Evolutionary conservation across 2,888 invertebrate species (phyloP).

Genomic region (Pollenia griseotomentosa): DNA sequence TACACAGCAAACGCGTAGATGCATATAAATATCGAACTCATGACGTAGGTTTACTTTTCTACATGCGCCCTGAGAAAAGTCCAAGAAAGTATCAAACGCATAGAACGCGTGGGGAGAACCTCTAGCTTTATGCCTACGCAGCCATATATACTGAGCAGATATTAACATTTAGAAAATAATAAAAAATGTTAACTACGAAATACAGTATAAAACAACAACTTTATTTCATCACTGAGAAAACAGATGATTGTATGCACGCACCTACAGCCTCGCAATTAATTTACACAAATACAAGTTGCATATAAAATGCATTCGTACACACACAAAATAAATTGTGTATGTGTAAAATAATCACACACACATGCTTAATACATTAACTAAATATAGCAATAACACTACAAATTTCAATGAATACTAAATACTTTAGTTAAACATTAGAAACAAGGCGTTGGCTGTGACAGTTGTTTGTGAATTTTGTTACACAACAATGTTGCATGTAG

Average conservation of each 20-base stretch:
- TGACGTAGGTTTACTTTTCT: too few species aligned
- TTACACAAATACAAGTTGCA: conserved; percentile 2
- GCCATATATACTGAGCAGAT: background rate
- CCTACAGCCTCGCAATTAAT: background rate
- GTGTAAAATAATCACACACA: background rate
- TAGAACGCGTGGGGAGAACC: too few species aligned
- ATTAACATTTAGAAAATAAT: background rate
- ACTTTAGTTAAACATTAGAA: conserved; percentile 34
- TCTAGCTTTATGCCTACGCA: too few species aligned
- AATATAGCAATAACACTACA: conserved; percentile 5
- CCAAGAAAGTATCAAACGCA: too few species aligned
- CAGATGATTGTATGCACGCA: too few species aligned
- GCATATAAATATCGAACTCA: too few species aligned
- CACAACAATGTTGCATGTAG: conserved; percentile 5
- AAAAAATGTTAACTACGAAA: background rate
- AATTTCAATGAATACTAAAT: conserved; percentile 52
- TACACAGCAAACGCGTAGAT: too few species aligned
- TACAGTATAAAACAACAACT: conserved; percentile 15
- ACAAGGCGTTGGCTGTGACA: conserved; percentile 46
- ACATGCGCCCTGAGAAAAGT: too few species aligned
- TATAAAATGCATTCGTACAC: background rate
- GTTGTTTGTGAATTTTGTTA: conserved; percentile 2
- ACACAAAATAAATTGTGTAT: background rate
- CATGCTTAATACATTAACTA: background rate
- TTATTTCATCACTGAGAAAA: conserved; percentile 26